Evolutionary conservation across 2,888 invertebrate species (phyloP), one percentile per base, ranked within the genome.

Genomic region (Clusia tigrina): DNA sequence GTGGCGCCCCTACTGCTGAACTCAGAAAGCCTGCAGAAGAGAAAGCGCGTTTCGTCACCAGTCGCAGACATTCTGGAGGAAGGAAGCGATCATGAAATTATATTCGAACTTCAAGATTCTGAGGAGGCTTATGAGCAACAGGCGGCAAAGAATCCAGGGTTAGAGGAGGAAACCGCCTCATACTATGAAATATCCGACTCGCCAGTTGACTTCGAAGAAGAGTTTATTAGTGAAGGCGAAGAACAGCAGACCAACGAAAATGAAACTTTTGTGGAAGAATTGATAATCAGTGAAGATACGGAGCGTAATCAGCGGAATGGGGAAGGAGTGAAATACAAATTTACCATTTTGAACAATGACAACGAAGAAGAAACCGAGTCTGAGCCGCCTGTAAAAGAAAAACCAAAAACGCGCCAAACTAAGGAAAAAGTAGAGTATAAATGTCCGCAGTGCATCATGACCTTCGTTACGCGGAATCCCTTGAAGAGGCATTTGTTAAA

Each of bases 271-370:
- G 6, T 32, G 6, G 32, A 32, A 32, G 12, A 32, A 9, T 12
- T 12, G 32, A 32, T 12, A 32, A 12, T 9, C 6, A 12, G 12
- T 9, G 32, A 32, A 32, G 32, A 32, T 32, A 12, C 32, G 32
- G 6, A 32, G 32, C 32, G 32, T 6, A 32, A 32, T 6, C n/a
- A n/a, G n/a, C n/a, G n/a, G n/a, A n/a, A n/a, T 5, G 18, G 32
- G 5, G 60, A 69, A 15, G 65, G 63, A 10, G 67, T 65, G 15
- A 73, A 78, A 55, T 79, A 71, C 53, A 75, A 74, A 54, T 71
- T 75, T 57, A 71, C 71, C 5, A 72, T 78, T n/a, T 69, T 72
- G 6, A 71, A 72, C 32, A 71, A 67, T 52, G 68, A 67, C 37
- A 68, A 69, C 0, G 71, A 67, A n/a, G 67, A 70, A n/a, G 70